These are phyloP conservation scores for Thera britannica DNA, from an alignment of 2,888 invertebrate genomes.

Conservation along the genomic window DNA sequence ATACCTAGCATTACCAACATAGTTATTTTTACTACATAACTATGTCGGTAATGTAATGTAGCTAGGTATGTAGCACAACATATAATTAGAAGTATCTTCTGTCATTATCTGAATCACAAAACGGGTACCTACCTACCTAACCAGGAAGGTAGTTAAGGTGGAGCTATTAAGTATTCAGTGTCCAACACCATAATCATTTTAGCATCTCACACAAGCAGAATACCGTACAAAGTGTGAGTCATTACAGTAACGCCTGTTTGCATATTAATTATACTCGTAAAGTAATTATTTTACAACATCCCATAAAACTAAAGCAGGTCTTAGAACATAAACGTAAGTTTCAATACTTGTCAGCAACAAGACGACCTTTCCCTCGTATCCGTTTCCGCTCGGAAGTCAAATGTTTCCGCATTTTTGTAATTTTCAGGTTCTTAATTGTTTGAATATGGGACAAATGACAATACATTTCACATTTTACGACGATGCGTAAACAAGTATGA, in stretches of 20 bases:
- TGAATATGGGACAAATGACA: conserved; percentile 12
- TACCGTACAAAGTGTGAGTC: conserved; percentile 1
- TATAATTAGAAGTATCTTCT: not conserved
- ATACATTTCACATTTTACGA: conserved; percentile 10
- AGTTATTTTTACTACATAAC: not conserved
- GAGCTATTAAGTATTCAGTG: not conserved
- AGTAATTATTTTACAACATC: conserved; percentile 29
- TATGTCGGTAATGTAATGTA: not conserved
- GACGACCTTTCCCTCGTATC: conserved; percentile 49
- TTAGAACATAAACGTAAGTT: conserved; percentile 34
- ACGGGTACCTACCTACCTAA: not conserved
- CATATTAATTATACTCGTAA: conserved; percentile 16
- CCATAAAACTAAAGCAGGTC: conserved; percentile 28
- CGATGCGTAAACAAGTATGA: not conserved
- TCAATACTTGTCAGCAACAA: conserved; percentile 38
- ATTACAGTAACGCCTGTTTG: not conserved
- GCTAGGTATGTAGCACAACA: not conserved
- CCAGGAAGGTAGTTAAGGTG: not conserved
- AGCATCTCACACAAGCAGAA: conserved; percentile 3
- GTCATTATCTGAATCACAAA: conserved; percentile 4
- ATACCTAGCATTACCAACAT: not conserved
- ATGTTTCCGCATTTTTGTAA: conserved; percentile 38
- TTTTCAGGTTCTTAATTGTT: conserved; percentile 33
- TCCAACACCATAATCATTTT: conserved; percentile 1
- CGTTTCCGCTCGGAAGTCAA: conserved; percentile 55